Base-by-base conservation (phyloP, 2,113 vertebrate genomes). In the Nothoprocta perdicaria region DNA sequence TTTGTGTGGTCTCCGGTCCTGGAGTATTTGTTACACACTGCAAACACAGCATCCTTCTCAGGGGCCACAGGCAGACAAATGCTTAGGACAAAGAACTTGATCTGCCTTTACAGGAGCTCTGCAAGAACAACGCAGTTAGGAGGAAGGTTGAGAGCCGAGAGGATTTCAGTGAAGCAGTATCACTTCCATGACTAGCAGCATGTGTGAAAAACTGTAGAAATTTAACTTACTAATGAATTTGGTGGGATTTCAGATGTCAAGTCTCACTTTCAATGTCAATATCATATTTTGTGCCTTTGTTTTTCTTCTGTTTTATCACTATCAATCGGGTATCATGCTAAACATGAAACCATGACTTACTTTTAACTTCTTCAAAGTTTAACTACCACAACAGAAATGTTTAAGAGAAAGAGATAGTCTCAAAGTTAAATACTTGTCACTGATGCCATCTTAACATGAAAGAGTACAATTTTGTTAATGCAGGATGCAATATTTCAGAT, bases 341-440 rank as follows among this genome's bases (percentile, higher is more conserved):
- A 52, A 61, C 26, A 33, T 55, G 62, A 69, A 93, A 71, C 23
- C 4, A 35, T 62, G 41, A 6, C 26, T 52, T 84, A 57, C 66
- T 93, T 94, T 38, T 24, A 52, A 74, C 17, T 29, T 55, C 74
- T 73, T 94, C 86, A 93, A 80, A 38, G 35, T 38, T 38, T 38
- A 38, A 35, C 27, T 19, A 88, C 72, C 57, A 84, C 27, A 60
- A 14, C 14, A 91, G 73, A 93, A 96, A 86, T 84, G 81, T 88
- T 95, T 90, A 48, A 14, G 46, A 86, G 23, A 62, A 83, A 85
- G 10, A 35, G 7, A n/a, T 57, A 33, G 3, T 23, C 15, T 60
- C 2, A n/a, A 85, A 65, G 22, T 3, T 52, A 48, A 89, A 80
- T 19, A 24, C 21, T 86, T 58, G 53, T 69, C 19, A 68, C 50